Base-by-base conservation (phyloP, 1,140 invertebrate species). In the Aphis craccivora region DNA sequence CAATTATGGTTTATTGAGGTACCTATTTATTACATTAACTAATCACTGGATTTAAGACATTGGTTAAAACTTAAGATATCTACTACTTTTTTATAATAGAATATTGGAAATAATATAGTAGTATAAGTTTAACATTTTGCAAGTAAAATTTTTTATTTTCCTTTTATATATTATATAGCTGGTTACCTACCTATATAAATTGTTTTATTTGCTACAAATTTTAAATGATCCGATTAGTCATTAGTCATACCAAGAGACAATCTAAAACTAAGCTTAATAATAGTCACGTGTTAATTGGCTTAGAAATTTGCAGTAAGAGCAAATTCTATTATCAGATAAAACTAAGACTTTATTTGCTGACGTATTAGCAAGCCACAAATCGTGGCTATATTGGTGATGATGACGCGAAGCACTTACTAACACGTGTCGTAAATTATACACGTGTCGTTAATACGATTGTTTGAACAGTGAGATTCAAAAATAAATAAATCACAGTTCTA, bases 381-480 rank as follows among this genome's bases (percentile, higher is more conserved):
- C 45, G 23, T 37, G 3, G 37, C 43, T 84, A 92, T 84, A 92
- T 92, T 45, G 23, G 35, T 3, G 37, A 35, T 35, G 40, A 51
- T 60, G 88, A 90, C 37, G 88, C 22, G 25, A 1, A 20, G 88
- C 37, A 90, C 88, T 90, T 60, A 87, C 22, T n/a, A 23, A 53
- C 91, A 92, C 45, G 91, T 81, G 76, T 84, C 91, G 81, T 53
- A 37, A 84, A 92, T 84, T 92, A n/a, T 37, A 92, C 91, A 92
- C 91, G 91, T 84, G 91, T 35, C 91, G 40, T 53, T 84, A 30
- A 20, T 81, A 22, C 48, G 7, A 23, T 45, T 91, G 51, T 81
- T n/a, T n/a, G 43, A 87, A 40, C 14, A 40, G 4, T 30, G 25
- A 45, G 53, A 67, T 30, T 43, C 60, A 67, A 67, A 90, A 90